Conservation (phyloP, 2,797 vertebrate genomes). For the Morus bassanus region DNA sequence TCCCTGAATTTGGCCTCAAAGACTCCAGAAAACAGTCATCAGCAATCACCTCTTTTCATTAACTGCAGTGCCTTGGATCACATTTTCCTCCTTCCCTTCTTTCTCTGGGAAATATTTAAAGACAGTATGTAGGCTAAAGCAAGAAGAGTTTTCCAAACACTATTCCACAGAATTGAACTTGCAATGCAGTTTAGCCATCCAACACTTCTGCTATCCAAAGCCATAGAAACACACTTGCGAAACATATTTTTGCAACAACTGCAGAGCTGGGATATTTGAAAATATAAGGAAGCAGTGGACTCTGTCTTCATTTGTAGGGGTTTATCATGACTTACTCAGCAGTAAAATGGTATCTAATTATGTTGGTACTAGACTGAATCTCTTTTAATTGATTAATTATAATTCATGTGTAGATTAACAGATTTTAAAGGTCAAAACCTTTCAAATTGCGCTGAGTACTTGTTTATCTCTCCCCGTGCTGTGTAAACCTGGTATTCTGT, state of each 20-base stretch:
- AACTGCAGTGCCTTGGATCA: conserved; percentile 12
- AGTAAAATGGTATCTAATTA: conserved; percentile 69
- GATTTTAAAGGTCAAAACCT: conserved; percentile 70
- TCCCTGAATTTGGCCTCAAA: conserved; percentile 51
- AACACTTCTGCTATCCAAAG: neutral
- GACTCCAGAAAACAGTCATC: conserved; percentile 46
- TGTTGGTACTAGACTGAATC: conserved; percentile 70
- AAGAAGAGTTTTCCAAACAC: neutral
- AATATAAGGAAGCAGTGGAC: conserved; percentile 8
- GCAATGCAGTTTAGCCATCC: neutral
- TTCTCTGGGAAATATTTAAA: neutral
- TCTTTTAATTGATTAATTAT: conserved; percentile 74
- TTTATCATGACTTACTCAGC: conserved; percentile 36
- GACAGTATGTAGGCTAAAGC: neutral
- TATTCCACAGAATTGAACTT: neutral
- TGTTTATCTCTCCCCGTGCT: conserved; percentile 65
- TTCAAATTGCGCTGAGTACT: conserved; percentile 61
- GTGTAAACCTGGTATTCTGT: conserved; percentile 61
- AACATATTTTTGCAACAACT: neutral
- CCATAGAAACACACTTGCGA: neutral
- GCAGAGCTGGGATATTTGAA: neutral
- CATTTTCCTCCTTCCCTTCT: neutral
- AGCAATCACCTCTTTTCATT: conserved; percentile 56
- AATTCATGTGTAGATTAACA: conserved; percentile 67
- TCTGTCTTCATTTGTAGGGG: conserved; percentile 24